Evolutionary conservation across 1,140 invertebrate genomes (phyloP), one percentile per base, ranked within the genome.

Genomic region (Micrasema longulum): DNA sequence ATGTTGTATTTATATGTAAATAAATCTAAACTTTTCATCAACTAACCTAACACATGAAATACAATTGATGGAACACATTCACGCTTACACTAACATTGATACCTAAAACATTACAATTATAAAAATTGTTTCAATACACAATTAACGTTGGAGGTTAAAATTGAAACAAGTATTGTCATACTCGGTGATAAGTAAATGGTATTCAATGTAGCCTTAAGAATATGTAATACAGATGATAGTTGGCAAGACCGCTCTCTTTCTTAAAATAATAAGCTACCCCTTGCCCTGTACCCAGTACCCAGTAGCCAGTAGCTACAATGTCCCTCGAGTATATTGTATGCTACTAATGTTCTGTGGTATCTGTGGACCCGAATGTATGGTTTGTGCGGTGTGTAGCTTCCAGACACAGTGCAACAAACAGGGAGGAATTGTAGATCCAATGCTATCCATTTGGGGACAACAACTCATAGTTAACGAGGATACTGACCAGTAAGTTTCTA

Each of bases 381-480:
- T 73, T 73, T 73, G 72, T 78, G 81, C 77, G 80, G 80, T 81
- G 77, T 77, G 84, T 91, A 95, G 93, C 92, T 95, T 95, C 92
- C 93, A 95, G 92, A 95, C 93, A 91, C 92, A 90, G 85, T 88
- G 88, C 87, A 95, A 95, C 87, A 95, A 95, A 91, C 92, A 93
- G 88, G 94, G 94, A 88, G 94, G 94, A 89, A 95, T 95, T 90
- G 93, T 95, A 91, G 94, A 96, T 89, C 95, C 94, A 87, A 96
- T 96, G 93, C 93, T 96, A 87, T 94, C 92, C 87, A 96, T 96
- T 90, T 96, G 95, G 95, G 95, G 94, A 87, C 94, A 96, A 88
- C 95, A 96, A 91, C 92, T 96, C 88, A 95, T 95, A 90, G 93
- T 96, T 86, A 95, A 95, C 91, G 94, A 95, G 90, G 94, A 96